Evolutionary conservation across 2,797 vertebrate genomes (phyloP), one percentile per base, ranked within the genome.

Genomic region (Myoxocephalus aenaeus): DNA sequence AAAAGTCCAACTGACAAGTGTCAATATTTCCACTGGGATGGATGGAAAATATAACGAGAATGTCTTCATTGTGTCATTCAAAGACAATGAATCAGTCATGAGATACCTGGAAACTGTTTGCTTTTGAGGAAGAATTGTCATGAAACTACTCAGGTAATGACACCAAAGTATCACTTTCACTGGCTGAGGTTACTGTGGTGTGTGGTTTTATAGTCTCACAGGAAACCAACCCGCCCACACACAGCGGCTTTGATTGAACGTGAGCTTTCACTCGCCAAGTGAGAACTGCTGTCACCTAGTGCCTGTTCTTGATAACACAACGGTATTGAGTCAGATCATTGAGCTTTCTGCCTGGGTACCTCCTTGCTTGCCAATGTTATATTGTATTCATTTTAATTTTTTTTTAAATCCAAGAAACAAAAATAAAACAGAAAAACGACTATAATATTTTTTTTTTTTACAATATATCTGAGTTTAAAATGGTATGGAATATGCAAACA

Each of bases 211-310:
- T 15, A 2, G 1, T 1, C 1, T 40, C 18, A 27, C 0, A 22
- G 27, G 1, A 50, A 69, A 70, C 40, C 29, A 80, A 68, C 12
- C 22, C 36, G 12, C 32, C 51, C 65, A 42, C 65, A 48, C 46
- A 20, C 46, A 48, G 44, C 3, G 8, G 29, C 50, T 50, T 34
- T 7, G 40, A 72, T 1, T 73, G 5, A 48, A 1, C 50, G 9
- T 17, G 20, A 15, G 20, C 32, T 51, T 29, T 44, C 6, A 5
- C 6, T 1, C 0, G 13, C 58, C 2, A n/a, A 6, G 9, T 2
- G 44, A 69, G 25, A 62, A 18, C 48, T 87, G 77, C 83, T 86
- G 79, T 0, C 84, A 65, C 44, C 83, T 75, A 69, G 85, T 71
- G 79, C 1, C 32, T 12, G 18, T 1, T 27, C 1, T 12, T 25